These are phyloP conservation scores for Xyrichtys novacula DNA, from an alignment of 2,797 vertebrate species.

Conservation along the genomic window DNA sequence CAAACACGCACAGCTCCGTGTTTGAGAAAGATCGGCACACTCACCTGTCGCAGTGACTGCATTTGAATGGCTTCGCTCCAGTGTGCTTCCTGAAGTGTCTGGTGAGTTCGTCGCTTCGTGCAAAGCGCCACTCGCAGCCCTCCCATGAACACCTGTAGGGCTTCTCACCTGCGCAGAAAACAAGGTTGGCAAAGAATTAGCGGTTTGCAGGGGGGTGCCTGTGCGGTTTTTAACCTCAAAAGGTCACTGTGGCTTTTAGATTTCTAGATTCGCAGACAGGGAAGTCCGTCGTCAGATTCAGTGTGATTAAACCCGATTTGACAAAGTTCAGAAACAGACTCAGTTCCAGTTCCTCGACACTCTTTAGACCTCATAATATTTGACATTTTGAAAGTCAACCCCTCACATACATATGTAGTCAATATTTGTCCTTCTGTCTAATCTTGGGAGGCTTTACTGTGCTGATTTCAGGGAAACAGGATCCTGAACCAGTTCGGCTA, in stretches of 20 bases:
- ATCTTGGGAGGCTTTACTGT: background rate
- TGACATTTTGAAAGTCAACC: constrained; percentile 1
- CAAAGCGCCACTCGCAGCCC: constrained; percentile 98
- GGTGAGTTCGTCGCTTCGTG: constrained; percentile 97
- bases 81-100: constrained; percentile 99
- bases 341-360: too few relatives aligned
- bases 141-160: constrained; percentile 99
- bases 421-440: constrained; percentile 1
- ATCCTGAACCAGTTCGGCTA: constrained; percentile 13
- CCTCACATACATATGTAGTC: background rate
- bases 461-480: constrained; percentile 11
- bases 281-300: too few relatives aligned
- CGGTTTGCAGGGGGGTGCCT: background rate
- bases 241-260: too few relatives aligned
- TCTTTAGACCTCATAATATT: background rate
- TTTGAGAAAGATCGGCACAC: background rate
- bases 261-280: too few relatives aligned
- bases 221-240: too few relatives aligned
- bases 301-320: too few relatives aligned
- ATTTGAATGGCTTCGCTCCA: constrained; percentile 99
- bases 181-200: background rate
- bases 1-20: background rate
- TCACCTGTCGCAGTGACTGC: constrained; percentile 98
- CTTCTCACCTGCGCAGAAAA: constrained; percentile 91
- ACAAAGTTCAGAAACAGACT: too few relatives aligned